Base-by-base conservation (phyloP, 2,113 vertebrate species). In the Vimba vimba region DNA sequence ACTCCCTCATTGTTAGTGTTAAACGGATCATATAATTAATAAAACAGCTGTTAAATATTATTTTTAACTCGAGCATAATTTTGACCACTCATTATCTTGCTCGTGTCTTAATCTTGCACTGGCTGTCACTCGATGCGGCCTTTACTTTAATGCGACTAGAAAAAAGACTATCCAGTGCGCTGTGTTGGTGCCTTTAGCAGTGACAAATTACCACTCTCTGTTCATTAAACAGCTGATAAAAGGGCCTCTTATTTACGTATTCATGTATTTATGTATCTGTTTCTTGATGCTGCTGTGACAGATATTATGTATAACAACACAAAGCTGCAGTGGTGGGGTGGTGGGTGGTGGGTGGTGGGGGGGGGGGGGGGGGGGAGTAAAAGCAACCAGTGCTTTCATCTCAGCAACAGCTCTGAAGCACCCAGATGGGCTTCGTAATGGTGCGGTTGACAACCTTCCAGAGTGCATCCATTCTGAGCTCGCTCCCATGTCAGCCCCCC, bases 161-260 rank as follows among this genome's bases (percentile, higher is more conserved):
- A 81, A 50, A 64, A 47, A 73, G 71, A 73, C 82, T 57, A 68
- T 84, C 68, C 52, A 36, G 23, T 23, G 76, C 75, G 76, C 75
- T 71, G 52, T 3, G 66, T 75, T 88, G 78, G 80, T 10, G 27
- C 60, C 47, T 59, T 36, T 33, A 73, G 76, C 30, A 25, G 50
- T 83, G 71, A 89, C 81, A 87, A 86, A 83, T 75, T 79, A 45
- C 84, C 25, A 45, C 47, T 84, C 81, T 83, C 47, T 73, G 69
- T 87, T 87, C 85, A 71, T 64, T 88, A 86, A 83, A 87, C 84
- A 83, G 86, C 88, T 77, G 88, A 87, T 87, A 85, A 89, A 88
- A 88, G 84, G 57, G 50, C 47, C 27, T 81, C 81, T 88, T 86
- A 86, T 85, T 83, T 60, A 86, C 30, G 47, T 80, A 86, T 88